Evolutionary conservation across 2,888 invertebrate species (phyloP).

Genomic region (Brenthis daphne): DNA sequence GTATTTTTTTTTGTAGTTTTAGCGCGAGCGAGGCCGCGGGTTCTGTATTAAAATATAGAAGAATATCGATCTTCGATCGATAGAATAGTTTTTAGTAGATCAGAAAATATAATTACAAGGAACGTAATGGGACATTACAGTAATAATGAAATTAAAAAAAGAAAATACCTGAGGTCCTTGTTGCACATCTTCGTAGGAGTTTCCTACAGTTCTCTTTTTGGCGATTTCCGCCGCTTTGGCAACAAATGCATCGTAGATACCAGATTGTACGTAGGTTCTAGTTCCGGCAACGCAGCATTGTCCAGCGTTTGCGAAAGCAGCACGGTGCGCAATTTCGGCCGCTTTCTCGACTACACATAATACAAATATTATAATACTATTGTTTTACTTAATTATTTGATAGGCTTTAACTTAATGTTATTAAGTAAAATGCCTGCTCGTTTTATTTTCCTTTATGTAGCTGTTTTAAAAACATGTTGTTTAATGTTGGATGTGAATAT

Average conservation of each 20-base stretch:
- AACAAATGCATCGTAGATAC: slow-evolving; percentile 93
- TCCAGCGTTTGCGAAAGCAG: slow-evolving; percentile 72
- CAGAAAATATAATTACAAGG: no score
- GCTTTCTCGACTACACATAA: slow-evolving; percentile 66
- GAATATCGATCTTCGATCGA: no score
- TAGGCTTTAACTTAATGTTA: no score
- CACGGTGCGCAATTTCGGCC: slow-evolving; percentile 72
- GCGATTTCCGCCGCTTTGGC: slow-evolving; percentile 88
- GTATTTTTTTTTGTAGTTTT: no score
- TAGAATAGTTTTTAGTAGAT: no score
- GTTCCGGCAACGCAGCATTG: slow-evolving; percentile 88
- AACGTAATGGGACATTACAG: not conserved
- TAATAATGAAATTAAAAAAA: not conserved
- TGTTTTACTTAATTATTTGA: not conserved
- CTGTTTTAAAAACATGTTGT: no score
- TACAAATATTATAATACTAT: slow-evolving; percentile 30
- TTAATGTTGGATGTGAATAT: no score
- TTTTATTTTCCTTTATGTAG: no score
- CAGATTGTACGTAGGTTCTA: slow-evolving; percentile 93
- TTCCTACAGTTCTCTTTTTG: slow-evolving; percentile 87
- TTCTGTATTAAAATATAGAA: no score
- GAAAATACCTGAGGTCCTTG: slow-evolving; percentile 92
- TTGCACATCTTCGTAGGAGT: slow-evolving; percentile 88
- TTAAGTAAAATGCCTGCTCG: no score
- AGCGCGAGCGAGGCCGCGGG: no score